Base-by-base conservation (phyloP, 1,140 invertebrate species). In the Psilanteris sp. region DNA sequence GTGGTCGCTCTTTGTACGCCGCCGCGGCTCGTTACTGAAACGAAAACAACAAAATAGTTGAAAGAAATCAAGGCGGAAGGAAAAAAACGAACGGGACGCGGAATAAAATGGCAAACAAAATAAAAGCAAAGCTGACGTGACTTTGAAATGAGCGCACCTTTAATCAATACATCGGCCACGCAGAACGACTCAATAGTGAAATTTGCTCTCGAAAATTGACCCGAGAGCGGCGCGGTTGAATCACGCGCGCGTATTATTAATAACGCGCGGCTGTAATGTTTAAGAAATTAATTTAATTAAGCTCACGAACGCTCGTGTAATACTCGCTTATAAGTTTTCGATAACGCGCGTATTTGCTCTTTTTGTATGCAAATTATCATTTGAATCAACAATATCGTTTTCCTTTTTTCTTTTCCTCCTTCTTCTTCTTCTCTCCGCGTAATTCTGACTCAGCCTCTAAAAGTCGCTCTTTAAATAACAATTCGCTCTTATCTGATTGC, bases 161-260 rank as follows among this genome's bases (percentile, higher is more conserved):
- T 29, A 55, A 55, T 41, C 36, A 31, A 41, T 55, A 41, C 32
- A 8, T 18, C 6, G 10, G 11, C n/a, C n/a, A 16, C n/a, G 27
- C 15, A 32, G 48, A 1, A 7, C 15, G 27, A 54, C 20, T 2
- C 13, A 22, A 37, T 37, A 26, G 20, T 27, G 5, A 37, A 54
- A 54, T 41, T 27, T 54, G 14, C 36, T 29, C 13, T 31, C 24
- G 50, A 41, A 55, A 55, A 55, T 41, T 55, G 36, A 29, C 29
- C 29, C 3, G 5, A 14, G 10, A 39, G 34, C 2, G 22, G 14
- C 0, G 13, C 24, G 6, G 20, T 31, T 27, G 36, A 55, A 41
- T 41, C 29, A 34, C 15, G 27, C n/a, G 7, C 44, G 44, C 9
- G n/a, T n/a, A n/a, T n/a, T n/a, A 48, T 20, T 44, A 44, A 44